phyloP scores from a whole-genome alignment of 2,888 invertebrate genomes.

The Chloroclystis v-ata region DNA sequence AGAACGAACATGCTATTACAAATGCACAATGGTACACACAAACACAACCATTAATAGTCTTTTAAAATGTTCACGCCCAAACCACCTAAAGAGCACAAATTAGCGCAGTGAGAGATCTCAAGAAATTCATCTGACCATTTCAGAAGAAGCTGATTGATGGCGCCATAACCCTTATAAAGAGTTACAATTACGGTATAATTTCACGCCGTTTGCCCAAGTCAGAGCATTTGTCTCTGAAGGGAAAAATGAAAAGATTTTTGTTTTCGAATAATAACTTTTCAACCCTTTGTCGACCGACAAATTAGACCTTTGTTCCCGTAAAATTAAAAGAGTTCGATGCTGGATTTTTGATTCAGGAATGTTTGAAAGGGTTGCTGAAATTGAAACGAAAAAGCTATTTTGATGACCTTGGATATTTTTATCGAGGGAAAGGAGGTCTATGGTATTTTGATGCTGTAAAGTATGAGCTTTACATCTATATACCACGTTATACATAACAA shows the following conservation, averaged over 20 bases:
- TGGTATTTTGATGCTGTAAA: too few species aligned
- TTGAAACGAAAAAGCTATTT: slow-evolving; percentile 5
- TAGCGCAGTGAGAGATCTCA: too few species aligned
- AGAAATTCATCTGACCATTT: too few species aligned
- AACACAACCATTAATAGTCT: too few species aligned
- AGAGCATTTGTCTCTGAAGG: slow-evolving; percentile 16
- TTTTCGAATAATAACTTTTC: slow-evolving; percentile 31
- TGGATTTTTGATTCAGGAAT: slow-evolving; percentile 10
- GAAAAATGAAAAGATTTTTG: slow-evolving; percentile 20
- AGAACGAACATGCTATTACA: too few species aligned
- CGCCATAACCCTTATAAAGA: slow-evolving; percentile 9
- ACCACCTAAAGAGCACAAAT: too few species aligned
- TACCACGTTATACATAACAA: too few species aligned
- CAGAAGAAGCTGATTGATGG: slow-evolving; percentile 4
- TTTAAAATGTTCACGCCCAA: too few species aligned
- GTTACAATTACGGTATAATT: slow-evolving; percentile 44
- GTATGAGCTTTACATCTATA: too few species aligned
- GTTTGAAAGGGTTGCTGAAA: background rate
- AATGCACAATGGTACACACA: too few species aligned
- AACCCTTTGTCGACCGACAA: slow-evolving; percentile 40
- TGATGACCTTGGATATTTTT: too few species aligned
- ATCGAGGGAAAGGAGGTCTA: too few species aligned
- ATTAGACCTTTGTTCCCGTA: slow-evolving; percentile 49
- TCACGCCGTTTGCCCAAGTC: slow-evolving; percentile 27
- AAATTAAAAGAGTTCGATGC: slow-evolving; percentile 40